Conservation (phyloP, 2,888 invertebrate species). For the Lymantria monacha region DNA sequence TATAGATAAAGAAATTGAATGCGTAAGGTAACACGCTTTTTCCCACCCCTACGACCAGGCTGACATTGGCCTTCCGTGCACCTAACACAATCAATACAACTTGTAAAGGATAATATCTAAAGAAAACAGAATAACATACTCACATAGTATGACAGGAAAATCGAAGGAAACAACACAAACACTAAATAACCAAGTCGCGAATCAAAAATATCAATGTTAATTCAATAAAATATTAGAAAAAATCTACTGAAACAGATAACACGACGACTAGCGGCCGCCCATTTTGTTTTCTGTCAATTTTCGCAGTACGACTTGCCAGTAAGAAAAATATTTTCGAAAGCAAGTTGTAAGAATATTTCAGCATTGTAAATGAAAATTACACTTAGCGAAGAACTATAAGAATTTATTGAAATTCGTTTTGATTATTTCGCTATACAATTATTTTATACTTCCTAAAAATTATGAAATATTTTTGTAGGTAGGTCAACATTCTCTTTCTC, state of each 20-base stretch:
- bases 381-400: no score
- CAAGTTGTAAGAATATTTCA: not conserved
- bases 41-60: slow-evolving; percentile 36
- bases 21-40: slow-evolving; percentile 10
- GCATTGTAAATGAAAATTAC: no score
- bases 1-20: slow-evolving; percentile 9
- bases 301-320: slow-evolving; percentile 32
- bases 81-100: slow-evolving; percentile 67
- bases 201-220: slow-evolving; percentile 32
- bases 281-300: slow-evolving; percentile 58
- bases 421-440: no score
- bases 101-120: slow-evolving; percentile 35
- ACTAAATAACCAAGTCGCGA: slow-evolving; percentile 38
- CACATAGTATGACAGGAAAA: slow-evolving; percentile 50
- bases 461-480: no score
- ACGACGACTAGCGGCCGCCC: slow-evolving; percentile 53
- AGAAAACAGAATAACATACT: slow-evolving; percentile 47
- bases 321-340: slow-evolving; percentile 3
- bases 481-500: no score
- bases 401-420: no score
- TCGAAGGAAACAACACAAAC: slow-evolving; percentile 46
- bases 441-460: no score
- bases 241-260: slow-evolving; percentile 43
- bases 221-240: slow-evolving; percentile 47
- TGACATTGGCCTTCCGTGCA: slow-evolving; percentile 74